Base-by-base conservation (phyloP, 2,113 vertebrate species). In the Festucalex cinctus region DNA sequence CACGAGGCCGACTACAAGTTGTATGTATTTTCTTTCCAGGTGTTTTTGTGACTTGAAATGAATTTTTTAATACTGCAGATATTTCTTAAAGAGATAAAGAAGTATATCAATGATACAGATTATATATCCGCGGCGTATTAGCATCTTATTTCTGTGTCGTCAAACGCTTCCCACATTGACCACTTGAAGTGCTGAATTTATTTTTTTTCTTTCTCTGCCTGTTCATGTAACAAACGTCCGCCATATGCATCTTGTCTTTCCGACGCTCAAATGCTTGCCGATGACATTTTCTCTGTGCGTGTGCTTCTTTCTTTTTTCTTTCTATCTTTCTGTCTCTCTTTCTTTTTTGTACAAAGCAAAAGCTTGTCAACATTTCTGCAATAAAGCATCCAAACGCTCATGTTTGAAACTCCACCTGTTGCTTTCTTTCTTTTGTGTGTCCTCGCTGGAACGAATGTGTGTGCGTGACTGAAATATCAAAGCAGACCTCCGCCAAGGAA, bases 361-460 rank as follows among this genome's bases (percentile, higher is more conserved):
- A 82, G 80, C 72, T n/a, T 74, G 71, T 91, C 88, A 90, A 88
- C 75, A 77, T 90, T 86, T 83, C 87, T 85, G 82, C 85, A 92
- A 92, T 91, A 92, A 92, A 92, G 90, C 80, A 84, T 91, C 86
- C 80, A 88, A 89, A 89, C 78, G 51, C 75, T 81, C 79, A 61
- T 86, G 89, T 89, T 90, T 85, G 86, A 91, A 89, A 83, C 86
- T 83, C 76, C 82, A 83, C 73, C 78, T 91, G 84, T 83, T 28
- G 36, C 39, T 61, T 91, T 91, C 77, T 90, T 90, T 91, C 77
- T 26, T 77, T 37, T 75, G 57, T 85, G 65, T 85, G 64, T 77
- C 63, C 14, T 73, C 58, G 74, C 76, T 80, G 72, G 77, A 77
- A 57, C n/a, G 9, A 0, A 44, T 36, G 65, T 71, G 59, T 73